These are phyloP conservation scores for Xiphophorus birchmanni DNA, from an alignment of 2,797 vertebrate species.

Conservation along the genomic window DNA sequence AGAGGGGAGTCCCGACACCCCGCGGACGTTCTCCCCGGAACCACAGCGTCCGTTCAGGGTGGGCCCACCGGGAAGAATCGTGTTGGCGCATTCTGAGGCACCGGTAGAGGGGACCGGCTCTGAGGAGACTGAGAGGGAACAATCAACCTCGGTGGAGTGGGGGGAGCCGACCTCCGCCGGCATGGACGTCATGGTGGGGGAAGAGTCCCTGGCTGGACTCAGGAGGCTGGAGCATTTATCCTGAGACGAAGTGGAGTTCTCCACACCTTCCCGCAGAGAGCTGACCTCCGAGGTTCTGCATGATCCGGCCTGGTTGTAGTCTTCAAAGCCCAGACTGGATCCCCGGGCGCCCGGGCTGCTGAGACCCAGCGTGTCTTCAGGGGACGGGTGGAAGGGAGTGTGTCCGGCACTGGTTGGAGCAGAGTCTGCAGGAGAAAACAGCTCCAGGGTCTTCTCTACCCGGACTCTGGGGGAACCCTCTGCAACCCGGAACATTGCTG, in stretches of 20 bases:
- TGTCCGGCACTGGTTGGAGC: constrained; percentile 69
- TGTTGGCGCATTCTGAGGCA: constrained; percentile 61
- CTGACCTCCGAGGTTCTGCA: constrained; percentile 59
- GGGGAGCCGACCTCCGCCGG: constrained; percentile 89
- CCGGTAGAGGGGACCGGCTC: constrained; percentile 79
- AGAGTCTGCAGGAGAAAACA: constrained; percentile 75
- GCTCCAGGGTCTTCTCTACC: constrained; percentile 79
- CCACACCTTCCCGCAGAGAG: constrained; percentile 66
- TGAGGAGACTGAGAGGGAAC: constrained; percentile 88
- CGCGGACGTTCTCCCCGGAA: constrained; percentile 58
- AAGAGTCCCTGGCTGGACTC: constrained; percentile 85
- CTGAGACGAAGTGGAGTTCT: constrained; percentile 74
- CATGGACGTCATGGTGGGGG: constrained; percentile 86
- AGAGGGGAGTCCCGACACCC: constrained; percentile 60
- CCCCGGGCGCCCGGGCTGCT: constrained; percentile 45
- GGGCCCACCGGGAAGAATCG: constrained; percentile 73
- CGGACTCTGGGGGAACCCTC: constrained; percentile 55
- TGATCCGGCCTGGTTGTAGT: constrained; percentile 48
- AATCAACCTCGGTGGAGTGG: constrained; percentile 89
- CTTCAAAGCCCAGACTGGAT: constrained; percentile 65
- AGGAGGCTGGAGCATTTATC: constrained; percentile 81
- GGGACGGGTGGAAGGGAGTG: constrained; percentile 76
- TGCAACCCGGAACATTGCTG: constrained; percentile 39
- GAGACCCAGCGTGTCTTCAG: constrained; percentile 56
- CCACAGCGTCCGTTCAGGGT: constrained; percentile 66